These are phyloP conservation scores for Progne subis DNA, from an alignment of 2,113 vertebrate species.

Conservation along the genomic window DNA sequence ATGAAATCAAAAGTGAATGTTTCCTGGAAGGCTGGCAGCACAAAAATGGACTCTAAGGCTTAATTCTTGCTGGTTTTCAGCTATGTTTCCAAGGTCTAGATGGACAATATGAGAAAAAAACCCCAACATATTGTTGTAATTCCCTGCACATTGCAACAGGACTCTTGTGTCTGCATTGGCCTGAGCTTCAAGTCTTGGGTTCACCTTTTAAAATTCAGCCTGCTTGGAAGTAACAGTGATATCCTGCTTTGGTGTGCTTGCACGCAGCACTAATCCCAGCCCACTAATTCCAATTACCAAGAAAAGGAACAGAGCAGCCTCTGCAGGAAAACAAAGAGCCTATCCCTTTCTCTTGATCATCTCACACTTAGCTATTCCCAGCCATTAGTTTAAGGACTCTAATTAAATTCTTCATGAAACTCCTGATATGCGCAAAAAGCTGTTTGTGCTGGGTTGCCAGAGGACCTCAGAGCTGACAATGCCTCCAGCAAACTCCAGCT, in stretches of 20 bases:
- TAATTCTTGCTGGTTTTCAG: neutral
- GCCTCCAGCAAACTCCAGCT: neutral
- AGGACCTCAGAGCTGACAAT: neutral
- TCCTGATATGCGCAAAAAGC: neutral
- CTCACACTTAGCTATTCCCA: neutral
- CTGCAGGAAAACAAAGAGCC: neutral
- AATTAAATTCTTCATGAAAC: neutral
- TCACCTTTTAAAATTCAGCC: neutral
- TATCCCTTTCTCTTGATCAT: neutral
- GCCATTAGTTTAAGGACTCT: neutral
- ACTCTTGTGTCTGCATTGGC: neutral
- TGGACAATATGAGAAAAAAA: neutral
- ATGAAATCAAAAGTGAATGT: neutral
- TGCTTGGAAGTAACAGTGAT: neutral
- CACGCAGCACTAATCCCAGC: neutral
- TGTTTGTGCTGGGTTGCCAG: neutral
- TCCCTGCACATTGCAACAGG: neutral
- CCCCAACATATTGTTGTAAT: neutral
- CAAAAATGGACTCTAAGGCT: neutral
- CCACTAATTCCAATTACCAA: neutral
- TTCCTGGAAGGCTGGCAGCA: neutral
- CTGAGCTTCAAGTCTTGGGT: neutral
- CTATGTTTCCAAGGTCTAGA: neutral
- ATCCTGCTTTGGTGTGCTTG: neutral
- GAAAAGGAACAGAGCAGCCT: neutral